Conservation (phyloP, 2,113 vertebrate species). For the Xiphophorus maculatus region DNA sequence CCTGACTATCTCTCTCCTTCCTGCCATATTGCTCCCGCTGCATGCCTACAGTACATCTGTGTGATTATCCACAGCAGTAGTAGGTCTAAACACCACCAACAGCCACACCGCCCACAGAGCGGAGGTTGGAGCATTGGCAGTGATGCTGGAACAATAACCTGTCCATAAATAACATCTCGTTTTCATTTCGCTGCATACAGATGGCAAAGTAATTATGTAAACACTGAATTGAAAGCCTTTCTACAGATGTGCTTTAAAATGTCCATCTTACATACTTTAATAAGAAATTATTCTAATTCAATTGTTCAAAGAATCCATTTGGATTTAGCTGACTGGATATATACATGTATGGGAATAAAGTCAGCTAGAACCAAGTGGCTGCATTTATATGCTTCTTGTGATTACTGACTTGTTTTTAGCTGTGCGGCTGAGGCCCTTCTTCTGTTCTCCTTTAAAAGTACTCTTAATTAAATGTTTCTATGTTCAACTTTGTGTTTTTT, state of each 20-base stretch:
- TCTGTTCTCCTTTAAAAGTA: background rate
- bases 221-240: slow-evolving; percentile 16
- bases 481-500: background rate
- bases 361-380: no score
- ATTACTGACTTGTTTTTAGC: background rate
- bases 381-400: no score
- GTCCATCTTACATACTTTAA: slow-evolving; percentile 9
- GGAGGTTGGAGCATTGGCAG: slow-evolving; percentile 69
- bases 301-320: background rate
- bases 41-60: slow-evolving; percentile 37
- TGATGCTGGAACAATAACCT: slow-evolving; percentile 58
- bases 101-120: slow-evolving; percentile 62
- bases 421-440: background rate
- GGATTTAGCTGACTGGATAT: background rate
- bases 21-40: slow-evolving; percentile 1
- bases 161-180: slow-evolving; percentile 68
- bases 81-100: slow-evolving; percentile 52
- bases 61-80: slow-evolving; percentile 41
- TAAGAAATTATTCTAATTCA: slow-evolving; percentile 3
- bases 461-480: background rate
- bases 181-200: slow-evolving; percentile 51
- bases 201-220: slow-evolving; percentile 42
- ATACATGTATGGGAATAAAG: no score
- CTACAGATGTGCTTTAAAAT: slow-evolving; percentile 31
- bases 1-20: slow-evolving; percentile 13